Conservation (phyloP, 2,797 vertebrate species). For the Cyprinella venusta region DNA sequence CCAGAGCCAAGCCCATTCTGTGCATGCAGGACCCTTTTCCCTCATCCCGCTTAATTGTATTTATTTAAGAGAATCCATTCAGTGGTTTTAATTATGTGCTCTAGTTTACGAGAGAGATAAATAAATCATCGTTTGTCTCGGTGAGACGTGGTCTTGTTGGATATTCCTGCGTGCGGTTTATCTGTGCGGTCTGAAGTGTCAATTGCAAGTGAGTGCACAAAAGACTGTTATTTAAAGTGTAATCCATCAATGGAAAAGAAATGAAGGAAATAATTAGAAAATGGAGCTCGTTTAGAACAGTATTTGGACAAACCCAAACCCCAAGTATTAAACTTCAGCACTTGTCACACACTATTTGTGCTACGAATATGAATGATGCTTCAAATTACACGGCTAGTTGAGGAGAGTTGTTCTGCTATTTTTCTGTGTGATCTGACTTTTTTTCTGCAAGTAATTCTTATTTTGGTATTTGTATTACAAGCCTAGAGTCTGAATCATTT, state of each 20-base stretch:
- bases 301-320: conserved; percentile 5
- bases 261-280: conserved; percentile 17
- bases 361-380: not conserved
- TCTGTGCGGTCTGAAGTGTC: conserved; percentile 31
- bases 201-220: not conserved
- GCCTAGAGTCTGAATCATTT: not conserved
- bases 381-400: not conserved
- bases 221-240: not conserved
- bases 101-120: conserved; percentile 71
- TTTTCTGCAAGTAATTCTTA: no score
- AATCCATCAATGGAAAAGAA: not conserved
- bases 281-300: not conserved
- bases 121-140: conserved; percentile 70
- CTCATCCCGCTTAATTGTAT: conserved; percentile 75
- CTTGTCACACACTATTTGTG: not conserved
- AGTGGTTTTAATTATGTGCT: conserved; percentile 77
- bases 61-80: conserved; percentile 77
- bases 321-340: not conserved
- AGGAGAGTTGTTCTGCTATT: not conserved
- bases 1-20: conserved; percentile 77
- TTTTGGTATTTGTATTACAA: no score
- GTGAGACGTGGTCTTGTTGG: conserved; percentile 52
- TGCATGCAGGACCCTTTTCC: conserved; percentile 63
- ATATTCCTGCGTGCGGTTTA: conserved; percentile 29
- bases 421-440: not conserved